Conservation (phyloP, 2,797 vertebrate genomes). For the Hafferia zeledoni region DNA sequence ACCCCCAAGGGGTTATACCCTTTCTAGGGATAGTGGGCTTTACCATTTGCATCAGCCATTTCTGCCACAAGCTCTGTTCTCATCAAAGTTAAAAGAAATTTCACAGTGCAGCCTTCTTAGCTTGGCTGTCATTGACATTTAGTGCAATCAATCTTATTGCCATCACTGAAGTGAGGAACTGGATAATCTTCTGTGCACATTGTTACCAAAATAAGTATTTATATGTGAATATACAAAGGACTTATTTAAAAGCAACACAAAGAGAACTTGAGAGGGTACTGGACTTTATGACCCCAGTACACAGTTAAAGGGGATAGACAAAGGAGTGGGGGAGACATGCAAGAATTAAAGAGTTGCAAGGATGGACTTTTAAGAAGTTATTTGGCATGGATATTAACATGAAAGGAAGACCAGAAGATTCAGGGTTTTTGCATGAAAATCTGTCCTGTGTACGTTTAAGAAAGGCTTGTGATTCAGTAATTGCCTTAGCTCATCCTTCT, state of each 20-base stretch:
- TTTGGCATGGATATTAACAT: background rate
- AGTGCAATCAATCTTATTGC: slow-evolving; percentile 46
- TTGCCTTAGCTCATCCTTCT: background rate
- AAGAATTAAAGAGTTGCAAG: slow-evolving; percentile 8
- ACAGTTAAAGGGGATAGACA: background rate
- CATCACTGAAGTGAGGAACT: background rate
- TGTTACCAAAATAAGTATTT: slow-evolving; percentile 53
- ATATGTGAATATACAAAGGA: slow-evolving; percentile 16
- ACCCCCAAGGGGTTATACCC: background rate
- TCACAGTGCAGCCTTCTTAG: background rate
- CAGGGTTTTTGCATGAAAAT: background rate
- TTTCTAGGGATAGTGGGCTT: background rate
- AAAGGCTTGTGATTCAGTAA: background rate
- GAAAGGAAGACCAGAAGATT: background rate
- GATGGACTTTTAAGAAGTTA: background rate
- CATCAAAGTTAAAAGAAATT: slow-evolving; percentile 21
- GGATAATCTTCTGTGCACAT: slow-evolving; percentile 28
- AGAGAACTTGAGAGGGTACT: slow-evolving; percentile 31
- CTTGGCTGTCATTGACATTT: background rate
- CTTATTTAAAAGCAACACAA: slow-evolving; percentile 45
- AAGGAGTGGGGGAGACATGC: background rate
- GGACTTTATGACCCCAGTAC: slow-evolving; percentile 24
- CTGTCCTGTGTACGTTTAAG: background rate
- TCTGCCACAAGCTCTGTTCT: background rate
- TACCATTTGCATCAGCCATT: background rate